Conservation (phyloP, 2,113 vertebrate species). For the Bungarus multicinctus region DNA sequence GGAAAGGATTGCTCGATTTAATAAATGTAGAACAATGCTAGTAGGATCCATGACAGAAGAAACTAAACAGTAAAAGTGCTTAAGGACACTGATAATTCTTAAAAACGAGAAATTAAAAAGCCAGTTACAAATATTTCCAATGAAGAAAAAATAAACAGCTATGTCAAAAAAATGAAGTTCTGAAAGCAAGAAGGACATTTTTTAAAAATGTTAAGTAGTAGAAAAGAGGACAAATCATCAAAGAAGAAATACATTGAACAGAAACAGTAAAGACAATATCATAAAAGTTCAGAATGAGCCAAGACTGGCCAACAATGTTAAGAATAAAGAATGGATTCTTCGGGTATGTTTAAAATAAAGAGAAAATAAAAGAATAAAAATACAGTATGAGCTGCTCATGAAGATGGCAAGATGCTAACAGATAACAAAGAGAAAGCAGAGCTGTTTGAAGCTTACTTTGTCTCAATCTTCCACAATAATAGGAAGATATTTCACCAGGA, state of each 20-base stretch:
- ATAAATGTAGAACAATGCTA: background rate
- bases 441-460: background rate
- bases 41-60: background rate
- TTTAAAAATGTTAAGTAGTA: background rate
- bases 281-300: background rate
- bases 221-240: background rate
- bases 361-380: background rate
- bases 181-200: background rate
- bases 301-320: background rate
- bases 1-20: background rate
- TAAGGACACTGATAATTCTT: background rate
- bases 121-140: background rate
- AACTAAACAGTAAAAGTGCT: background rate
- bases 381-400: background rate
- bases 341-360: background rate
- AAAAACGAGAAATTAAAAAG: background rate
- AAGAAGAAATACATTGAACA: background rate
- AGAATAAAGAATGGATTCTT: background rate
- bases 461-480: background rate
- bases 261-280: background rate
- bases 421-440: background rate
- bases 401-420: background rate
- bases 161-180: background rate
- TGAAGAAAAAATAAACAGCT: background rate
- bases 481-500: background rate